Evolutionary conservation across 35 echinoderm and acorn worm genomes (phyloP).

Genomic region (Ptychodera flava): DNA sequence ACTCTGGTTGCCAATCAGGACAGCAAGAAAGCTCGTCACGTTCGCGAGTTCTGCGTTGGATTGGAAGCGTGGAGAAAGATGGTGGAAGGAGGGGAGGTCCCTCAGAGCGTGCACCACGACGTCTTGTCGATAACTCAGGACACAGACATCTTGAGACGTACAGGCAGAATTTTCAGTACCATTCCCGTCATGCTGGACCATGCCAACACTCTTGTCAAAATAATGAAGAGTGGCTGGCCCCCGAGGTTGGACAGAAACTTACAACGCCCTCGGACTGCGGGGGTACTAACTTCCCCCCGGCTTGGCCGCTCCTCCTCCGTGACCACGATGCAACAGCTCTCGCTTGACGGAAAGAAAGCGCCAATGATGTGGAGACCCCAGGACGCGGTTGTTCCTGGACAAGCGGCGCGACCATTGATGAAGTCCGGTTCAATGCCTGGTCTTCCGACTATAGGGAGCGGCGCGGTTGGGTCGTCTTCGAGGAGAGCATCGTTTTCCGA

Average conservation of each 20-base stretch:
- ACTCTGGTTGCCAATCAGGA: background rate
- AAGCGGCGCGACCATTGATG: background rate
- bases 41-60: background rate
- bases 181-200: background rate
- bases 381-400: background rate
- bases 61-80: background rate
- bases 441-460: background rate
- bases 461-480: no score
- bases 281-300: background rate
- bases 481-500: background rate
- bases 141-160: background rate
- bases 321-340: background rate
- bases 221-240: background rate
- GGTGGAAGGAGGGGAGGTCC: background rate
- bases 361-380: background rate
- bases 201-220: background rate
- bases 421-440: background rate
- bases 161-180: background rate
- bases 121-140: background rate
- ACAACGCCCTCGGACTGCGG: background rate
- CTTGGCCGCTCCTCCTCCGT: background rate
- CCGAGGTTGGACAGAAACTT: background rate
- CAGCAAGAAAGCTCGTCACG: background rate
- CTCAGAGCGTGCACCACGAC: background rate
- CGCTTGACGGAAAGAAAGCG: background rate